phyloP scores from a whole-genome alignment of 2,797 vertebrate species.

The Enteromius unitaeniatus region DNA sequence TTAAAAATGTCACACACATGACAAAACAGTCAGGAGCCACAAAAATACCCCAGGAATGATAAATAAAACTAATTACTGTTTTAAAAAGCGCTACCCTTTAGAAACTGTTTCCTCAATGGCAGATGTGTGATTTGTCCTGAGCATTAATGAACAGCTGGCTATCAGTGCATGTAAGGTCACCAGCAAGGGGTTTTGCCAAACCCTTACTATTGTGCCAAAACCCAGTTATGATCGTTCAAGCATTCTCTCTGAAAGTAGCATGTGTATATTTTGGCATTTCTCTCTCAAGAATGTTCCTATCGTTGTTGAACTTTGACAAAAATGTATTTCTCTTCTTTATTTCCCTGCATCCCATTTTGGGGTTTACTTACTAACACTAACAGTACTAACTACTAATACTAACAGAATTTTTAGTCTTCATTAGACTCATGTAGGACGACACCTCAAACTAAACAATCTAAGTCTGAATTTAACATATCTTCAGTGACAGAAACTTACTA shows the following conservation, averaged over 20 bases:
- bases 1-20: constrained; percentile 2
- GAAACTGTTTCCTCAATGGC: constrained; percentile 43
- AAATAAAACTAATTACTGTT: constrained; percentile 10
- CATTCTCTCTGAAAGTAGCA: constrained; percentile 35
- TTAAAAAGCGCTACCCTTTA: constrained; percentile 4
- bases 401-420: not conserved
- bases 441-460: not conserved
- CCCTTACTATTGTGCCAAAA: constrained; percentile 50
- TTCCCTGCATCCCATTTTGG: not conserved
- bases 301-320: not conserved
- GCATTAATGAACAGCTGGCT: constrained; percentile 38
- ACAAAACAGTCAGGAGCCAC: constrained; percentile 6
- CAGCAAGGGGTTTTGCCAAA: constrained; percentile 54
- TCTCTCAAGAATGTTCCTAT: constrained; percentile 8
- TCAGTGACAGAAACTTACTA: not conserved
- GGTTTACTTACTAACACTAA: not conserved
- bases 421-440: not conserved
- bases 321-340: not conserved
- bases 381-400: not conserved
- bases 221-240: constrained; percentile 39
- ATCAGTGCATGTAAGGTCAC: constrained; percentile 46
- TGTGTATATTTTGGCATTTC: constrained; percentile 57
- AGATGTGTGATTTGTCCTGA: constrained; percentile 33
- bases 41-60: not conserved
- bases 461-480: not conserved